Conservation (phyloP, 2,888 invertebrate genomes). For the Ophraella communa region DNA sequence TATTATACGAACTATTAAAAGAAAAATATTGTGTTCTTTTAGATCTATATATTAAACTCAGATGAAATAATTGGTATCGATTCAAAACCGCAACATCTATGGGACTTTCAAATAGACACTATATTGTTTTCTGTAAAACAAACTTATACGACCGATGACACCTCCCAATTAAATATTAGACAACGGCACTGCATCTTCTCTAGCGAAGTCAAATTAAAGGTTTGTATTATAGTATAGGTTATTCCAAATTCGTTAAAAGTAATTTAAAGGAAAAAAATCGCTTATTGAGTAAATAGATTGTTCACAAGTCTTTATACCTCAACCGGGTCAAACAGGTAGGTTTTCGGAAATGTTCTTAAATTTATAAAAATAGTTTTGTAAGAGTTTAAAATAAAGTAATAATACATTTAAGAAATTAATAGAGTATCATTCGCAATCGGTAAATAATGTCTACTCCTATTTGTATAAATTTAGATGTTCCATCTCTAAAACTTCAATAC, state of each 20-base stretch:
- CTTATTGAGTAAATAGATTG: too few species aligned
- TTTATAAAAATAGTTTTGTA: too few species aligned
- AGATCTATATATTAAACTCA: constrained; percentile 72
- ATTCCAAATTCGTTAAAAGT: background rate
- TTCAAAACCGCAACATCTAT: constrained; percentile 72
- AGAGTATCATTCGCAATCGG: too few species aligned
- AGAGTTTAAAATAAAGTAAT: too few species aligned
- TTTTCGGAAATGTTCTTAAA: too few species aligned
- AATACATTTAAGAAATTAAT: too few species aligned
- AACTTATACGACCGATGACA: constrained; percentile 79
- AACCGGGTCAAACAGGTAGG: too few species aligned
- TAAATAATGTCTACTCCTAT: too few species aligned
- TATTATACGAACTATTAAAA: too few species aligned
- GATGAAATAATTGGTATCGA: constrained; percentile 76
- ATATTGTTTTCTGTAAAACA: constrained; percentile 75
- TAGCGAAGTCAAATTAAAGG: constrained; percentile 67
- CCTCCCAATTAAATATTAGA: constrained; percentile 69
- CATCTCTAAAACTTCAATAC: too few species aligned
- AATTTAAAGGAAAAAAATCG: background rate
- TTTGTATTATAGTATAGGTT: background rate
- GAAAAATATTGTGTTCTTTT: constrained; percentile 24
- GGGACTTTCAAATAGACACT: constrained; percentile 68
- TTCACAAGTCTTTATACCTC: too few species aligned
- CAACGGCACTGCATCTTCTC: constrained; percentile 78
- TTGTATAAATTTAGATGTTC: too few species aligned